Conservation (phyloP, 2,113 vertebrate genomes). For the Malurus melanocephalus region DNA sequence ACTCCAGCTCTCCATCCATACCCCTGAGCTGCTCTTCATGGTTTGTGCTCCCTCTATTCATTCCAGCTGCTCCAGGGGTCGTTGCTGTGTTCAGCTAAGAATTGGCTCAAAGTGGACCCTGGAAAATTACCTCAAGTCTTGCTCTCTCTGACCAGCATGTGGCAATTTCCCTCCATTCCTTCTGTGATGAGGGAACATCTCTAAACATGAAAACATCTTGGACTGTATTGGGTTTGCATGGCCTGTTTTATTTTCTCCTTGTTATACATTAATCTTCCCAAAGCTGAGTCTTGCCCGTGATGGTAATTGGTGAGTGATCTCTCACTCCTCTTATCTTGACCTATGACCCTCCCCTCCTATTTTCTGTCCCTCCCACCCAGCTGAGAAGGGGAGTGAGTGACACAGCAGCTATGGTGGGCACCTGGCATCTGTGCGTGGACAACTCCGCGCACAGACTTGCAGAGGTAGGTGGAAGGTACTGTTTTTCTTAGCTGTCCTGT, state of each 20-base stretch:
- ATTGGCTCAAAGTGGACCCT: not conserved
- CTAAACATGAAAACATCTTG: not conserved
- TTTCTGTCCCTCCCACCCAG: not conserved
- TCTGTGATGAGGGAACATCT: not conserved
- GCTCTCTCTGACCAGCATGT: not conserved
- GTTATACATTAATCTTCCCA: not conserved
- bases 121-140: not conserved
- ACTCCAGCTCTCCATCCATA: not conserved
- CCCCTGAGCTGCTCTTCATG: not conserved
- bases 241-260: not conserved
- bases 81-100: not conserved
- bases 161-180: not conserved
- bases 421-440: not conserved
- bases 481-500: not conserved
- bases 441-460: not conserved
- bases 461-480: not conserved
- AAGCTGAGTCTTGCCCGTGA: fast-evolving
- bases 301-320: not conserved
- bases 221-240: not conserved
- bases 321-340: not conserved
- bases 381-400: not conserved
- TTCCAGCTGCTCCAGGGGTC: not conserved
- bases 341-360: not conserved
- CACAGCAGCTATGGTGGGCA: not conserved
- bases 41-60: not conserved